Conservation (phyloP, 2,888 invertebrate genomes). For the Chironomus tentans region DNA sequence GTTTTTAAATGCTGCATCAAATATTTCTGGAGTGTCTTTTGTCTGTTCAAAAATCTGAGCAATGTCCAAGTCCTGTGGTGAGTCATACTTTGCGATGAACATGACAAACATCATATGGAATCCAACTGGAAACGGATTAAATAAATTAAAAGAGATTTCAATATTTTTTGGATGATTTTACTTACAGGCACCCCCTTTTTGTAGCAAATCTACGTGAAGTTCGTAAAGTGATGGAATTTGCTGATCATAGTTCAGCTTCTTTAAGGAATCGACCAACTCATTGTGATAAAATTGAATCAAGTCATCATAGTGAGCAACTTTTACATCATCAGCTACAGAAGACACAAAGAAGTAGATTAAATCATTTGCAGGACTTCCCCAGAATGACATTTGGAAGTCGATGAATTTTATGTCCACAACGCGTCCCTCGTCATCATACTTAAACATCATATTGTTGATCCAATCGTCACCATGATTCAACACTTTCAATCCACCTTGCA, state of each 20-base stretch:
- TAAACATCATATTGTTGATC: constrained; percentile 41
- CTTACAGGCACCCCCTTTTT: not conserved
- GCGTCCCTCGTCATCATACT: constrained; percentile 34
- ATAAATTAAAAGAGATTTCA: not conserved
- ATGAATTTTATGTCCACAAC: constrained; percentile 34
- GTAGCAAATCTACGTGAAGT: not conserved
- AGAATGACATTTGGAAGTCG: constrained; percentile 17
- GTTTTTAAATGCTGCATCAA: not conserved
- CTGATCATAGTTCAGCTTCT: not conserved
- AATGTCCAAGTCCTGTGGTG: not conserved
- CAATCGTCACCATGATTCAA: constrained; percentile 40
- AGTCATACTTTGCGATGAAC: not conserved
- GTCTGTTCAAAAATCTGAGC: not conserved
- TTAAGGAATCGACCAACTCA: not conserved
- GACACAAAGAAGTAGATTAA: constrained; percentile 15
- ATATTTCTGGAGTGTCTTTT: not conserved
- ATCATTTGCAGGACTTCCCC: constrained; percentile 7
- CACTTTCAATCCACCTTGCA: not conserved
- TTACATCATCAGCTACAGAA: constrained; percentile 8
- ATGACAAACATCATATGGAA: too few relatives aligned
- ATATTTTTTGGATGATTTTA: not conserved
- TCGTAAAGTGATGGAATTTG: not conserved
- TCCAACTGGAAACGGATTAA: not conserved
- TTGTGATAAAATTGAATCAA: constrained; percentile 13
- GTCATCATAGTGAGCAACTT: constrained; percentile 1